A percentile compares a stretch with the other conserved stretches of the same genome.
Evolutionary conservation across 2,888 invertebrate species (phyloP).

Genomic region (Monopis laevigella): DNA sequence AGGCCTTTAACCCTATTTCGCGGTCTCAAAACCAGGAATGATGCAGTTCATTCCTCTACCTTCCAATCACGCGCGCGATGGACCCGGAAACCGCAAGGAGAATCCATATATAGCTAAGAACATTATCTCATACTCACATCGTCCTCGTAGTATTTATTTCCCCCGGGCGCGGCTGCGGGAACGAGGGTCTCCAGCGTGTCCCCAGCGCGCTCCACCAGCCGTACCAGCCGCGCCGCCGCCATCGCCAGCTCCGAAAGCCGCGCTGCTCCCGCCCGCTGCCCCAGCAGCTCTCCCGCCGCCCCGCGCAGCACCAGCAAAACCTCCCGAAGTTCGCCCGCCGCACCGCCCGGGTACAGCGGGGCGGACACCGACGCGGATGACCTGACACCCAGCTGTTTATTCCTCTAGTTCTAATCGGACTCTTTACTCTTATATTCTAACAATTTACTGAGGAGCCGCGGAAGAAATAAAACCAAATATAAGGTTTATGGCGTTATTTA

Average conservation of each 20-base stretch:
- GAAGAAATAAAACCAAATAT: no score
- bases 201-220: neutral
- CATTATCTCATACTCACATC: slow-evolving; percentile 2
- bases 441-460: no score
- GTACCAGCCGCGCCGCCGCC: neutral
- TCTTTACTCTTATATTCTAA: no score
- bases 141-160: neutral
- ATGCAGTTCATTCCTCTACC: no score
- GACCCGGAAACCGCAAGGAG: no score
- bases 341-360: slow-evolving; percentile 77
- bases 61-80: no score
- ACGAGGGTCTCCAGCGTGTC: neutral
- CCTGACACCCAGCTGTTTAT: no score
- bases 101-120: no score
- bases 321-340: slow-evolving; percentile 74
- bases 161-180: neutral
- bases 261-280: neutral
- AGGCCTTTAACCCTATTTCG: no score
- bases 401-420: no score
- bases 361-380: slow-evolving; percentile 44
- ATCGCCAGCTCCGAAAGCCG: neutral
- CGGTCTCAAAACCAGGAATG: no score
- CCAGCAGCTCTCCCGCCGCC: slow-evolving; percentile 30
- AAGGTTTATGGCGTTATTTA: no score
- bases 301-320: slow-evolving; percentile 49